Base-by-base conservation (phyloP, 2,797 vertebrate species). In the Falco novaeseelandiae region DNA sequence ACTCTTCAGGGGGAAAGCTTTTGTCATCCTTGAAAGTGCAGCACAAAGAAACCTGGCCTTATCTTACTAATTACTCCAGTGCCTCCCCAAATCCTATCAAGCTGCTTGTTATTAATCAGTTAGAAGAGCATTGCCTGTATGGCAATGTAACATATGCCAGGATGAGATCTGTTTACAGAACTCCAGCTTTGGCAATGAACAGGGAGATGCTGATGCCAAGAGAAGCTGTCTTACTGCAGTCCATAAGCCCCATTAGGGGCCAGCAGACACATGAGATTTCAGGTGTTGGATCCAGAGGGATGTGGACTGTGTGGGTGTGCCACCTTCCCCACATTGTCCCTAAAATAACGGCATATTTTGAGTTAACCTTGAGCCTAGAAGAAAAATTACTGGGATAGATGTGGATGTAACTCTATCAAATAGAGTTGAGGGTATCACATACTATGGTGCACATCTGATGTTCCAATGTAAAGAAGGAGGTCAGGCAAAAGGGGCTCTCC, bases 11-110 rank as follows among this genome's bases (percentile, higher is more conserved):
- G 95, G 66, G 78, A 96, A 97, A 95, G 86, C 94, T 96, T 97
- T 97, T 97, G 94, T 98, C 95, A 96, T 80, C 90, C 9, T 2
- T 95, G 87, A 95, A 96, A 96, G 70, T 81, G 74, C 59, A 52
- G 89, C 90, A 97, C 97, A 97, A 97, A 98, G 93, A 94, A 97
- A 97, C 97, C 95, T 97, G 77, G 77, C 92, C 93, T 98, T 98
- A 97, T 98, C 98, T 98, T 96, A 93, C 96, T 98, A 98, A 98
- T 98, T 98, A 97, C 96, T 96, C 89, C 90, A 95, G 83, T 87
- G 94, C 80, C 87, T 97, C 94, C 93, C 89, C 90, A 97, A 96
- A 97, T 97, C 97, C 96, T 96, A 97, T 96, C 94, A 94, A 65
- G 87, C 93, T 83, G 79, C 83, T 95, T 96, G 73, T 95, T 96